Evolutionary conservation across 2,888 invertebrate genomes (phyloP).

Genomic region (Maniola hyperantus): DNA sequence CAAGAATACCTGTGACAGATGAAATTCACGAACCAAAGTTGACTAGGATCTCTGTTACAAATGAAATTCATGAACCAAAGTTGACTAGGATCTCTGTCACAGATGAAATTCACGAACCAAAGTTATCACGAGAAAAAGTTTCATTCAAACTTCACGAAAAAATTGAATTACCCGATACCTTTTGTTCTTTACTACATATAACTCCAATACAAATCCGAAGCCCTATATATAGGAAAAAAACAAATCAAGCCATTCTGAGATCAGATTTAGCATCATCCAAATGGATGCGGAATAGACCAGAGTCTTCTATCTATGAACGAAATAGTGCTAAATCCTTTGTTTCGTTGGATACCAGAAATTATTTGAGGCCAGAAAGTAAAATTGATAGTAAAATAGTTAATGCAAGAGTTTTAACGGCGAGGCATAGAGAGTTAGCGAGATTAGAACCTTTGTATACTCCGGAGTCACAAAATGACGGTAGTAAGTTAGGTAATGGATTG

Average conservation of each 20-base stretch:
- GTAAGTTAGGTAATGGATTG: conserved; percentile 50
- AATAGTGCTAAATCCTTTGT: conserved; percentile 77
- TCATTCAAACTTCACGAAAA: conserved; percentile 56
- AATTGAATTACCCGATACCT: conserved; percentile 60
- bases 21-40: conserved; percentile 55
- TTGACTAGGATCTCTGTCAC: conserved; percentile 51
- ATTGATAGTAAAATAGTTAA: conserved; percentile 58
- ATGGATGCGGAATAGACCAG: conserved; percentile 76
- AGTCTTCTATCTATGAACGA: conserved; percentile 71
- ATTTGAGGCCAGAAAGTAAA: conserved; percentile 59
- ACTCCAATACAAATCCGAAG: conserved; percentile 72
- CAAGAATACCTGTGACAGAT: conserved; percentile 57
- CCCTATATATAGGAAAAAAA: conserved; percentile 62
- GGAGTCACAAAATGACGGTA: conserved; percentile 58
- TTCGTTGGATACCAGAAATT: conserved; percentile 69
- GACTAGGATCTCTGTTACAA: conserved; percentile 52
- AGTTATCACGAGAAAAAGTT: conserved; percentile 47
- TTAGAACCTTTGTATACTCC: conserved; percentile 68
- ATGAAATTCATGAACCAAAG: conserved; percentile 57
- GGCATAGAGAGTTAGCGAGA: conserved; percentile 63
- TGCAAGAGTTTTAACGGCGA: conserved; percentile 67
- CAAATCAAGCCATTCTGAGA: conserved; percentile 66
- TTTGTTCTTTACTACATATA: conserved; percentile 74
- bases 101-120: conserved; percentile 58
- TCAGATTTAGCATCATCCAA: conserved; percentile 75